These are phyloP conservation scores for Drosophila neotestacea DNA, from an alignment of 2,888 invertebrate genomes.

Conservation along the genomic window DNA sequence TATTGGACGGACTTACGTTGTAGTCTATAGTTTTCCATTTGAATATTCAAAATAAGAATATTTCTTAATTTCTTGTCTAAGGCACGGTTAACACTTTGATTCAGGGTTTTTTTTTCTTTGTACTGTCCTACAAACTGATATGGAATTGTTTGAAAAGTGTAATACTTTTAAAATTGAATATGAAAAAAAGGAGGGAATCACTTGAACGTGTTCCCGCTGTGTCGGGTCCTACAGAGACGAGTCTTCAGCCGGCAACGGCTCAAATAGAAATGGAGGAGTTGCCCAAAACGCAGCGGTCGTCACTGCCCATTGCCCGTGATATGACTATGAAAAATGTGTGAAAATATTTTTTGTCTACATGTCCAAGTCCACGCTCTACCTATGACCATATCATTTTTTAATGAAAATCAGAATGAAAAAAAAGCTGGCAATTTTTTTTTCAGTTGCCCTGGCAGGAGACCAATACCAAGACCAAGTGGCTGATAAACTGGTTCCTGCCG, in stretches of 20 bases:
- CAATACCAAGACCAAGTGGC: conserved; percentile 71
- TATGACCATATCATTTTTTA: conserved; percentile 65
- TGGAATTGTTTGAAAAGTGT: conserved; percentile 17
- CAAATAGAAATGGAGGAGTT: conserved; percentile 76
- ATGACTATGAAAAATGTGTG: conserved; percentile 84
- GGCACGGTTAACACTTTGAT: conserved; percentile 58
- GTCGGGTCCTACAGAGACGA: conserved; percentile 20
- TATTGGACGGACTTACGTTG: conserved; percentile 62
- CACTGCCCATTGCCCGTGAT: conserved; percentile 65
- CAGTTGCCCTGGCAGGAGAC: conserved; percentile 72
- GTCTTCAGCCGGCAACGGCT: conserved; percentile 52
- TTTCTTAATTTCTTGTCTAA: conserved; percentile 34
- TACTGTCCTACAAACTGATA: conserved; percentile 65
- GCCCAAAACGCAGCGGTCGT: conserved; percentile 71
- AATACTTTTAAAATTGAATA: conserved; percentile 1
- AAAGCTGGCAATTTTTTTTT: conserved; percentile 52
- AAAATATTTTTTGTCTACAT: conserved; percentile 79
- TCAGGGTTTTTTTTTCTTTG: conserved; percentile 48
- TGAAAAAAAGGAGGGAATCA: conserved; percentile 27
- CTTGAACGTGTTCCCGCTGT: conserved; percentile 62
- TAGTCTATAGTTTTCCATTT: conserved; percentile 49
- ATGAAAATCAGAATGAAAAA: conserved; percentile 55
- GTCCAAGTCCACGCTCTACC: conserved; percentile 57
- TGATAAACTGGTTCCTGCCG: conserved; percentile 73
- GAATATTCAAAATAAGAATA: conserved; percentile 46